Conservation (phyloP, 2,888 invertebrate species). For the Coelinius sp. region DNA sequence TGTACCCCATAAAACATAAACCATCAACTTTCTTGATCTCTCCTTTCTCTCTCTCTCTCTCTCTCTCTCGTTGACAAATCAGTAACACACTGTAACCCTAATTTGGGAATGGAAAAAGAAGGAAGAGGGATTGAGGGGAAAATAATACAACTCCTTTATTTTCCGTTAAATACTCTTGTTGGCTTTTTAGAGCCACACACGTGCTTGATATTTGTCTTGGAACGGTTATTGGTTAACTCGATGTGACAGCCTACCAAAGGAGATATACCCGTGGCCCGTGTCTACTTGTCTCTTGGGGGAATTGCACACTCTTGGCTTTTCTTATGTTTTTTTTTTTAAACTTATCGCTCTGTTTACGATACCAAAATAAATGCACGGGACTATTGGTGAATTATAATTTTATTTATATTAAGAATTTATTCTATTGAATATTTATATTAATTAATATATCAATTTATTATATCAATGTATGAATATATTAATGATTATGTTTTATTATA, state of each 20-base stretch:
- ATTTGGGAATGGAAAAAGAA: slow-evolving; percentile 48
- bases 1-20: neutral
- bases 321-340: neutral
- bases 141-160: neutral
- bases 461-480: too few relatives aligned
- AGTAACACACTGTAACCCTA: slow-evolving; percentile 45
- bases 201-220: slow-evolving; percentile 30
- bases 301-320: too few relatives aligned
- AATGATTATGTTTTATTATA: too few relatives aligned
- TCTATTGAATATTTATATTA: too few relatives aligned
- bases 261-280: neutral
- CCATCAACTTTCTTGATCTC: slow-evolving; percentile 13
- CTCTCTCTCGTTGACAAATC: neutral
- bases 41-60: neutral
- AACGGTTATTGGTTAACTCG: slow-evolving; percentile 11
- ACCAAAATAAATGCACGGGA: neutral
- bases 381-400: too few relatives aligned
- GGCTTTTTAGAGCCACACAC: slow-evolving; percentile 23
- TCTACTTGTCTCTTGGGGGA: slow-evolving; percentile 26
- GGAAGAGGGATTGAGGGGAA: neutral
- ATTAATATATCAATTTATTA: too few relatives aligned
- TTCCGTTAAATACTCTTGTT: slow-evolving; percentile 10
- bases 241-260: slow-evolving; percentile 13
- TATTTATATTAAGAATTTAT: too few relatives aligned
- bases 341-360: slow-evolving; percentile 49